Evolutionary conservation across 2,113 vertebrate species (phyloP).

Genomic region (Plotosus lineatus): DNA sequence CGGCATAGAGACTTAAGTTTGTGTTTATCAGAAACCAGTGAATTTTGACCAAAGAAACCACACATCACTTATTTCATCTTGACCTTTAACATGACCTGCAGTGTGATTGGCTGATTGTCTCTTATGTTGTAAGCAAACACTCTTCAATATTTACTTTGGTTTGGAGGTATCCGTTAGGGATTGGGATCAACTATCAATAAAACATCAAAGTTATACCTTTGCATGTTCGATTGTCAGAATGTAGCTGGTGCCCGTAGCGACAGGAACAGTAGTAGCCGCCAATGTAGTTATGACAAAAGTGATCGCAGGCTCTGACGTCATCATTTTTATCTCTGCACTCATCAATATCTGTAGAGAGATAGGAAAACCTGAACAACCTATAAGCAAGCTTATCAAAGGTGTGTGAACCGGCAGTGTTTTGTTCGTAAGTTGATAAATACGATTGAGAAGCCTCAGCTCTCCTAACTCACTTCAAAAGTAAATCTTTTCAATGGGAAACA

Average conservation of each 20-base stretch:
- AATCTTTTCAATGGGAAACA: too few species aligned
- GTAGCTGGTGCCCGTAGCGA: conserved; percentile 90
- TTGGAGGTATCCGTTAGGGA: not conserved
- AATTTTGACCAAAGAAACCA: not conserved
- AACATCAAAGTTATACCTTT: conserved; percentile 74
- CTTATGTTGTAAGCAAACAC: too few species aligned
- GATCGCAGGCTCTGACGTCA: conserved; percentile 84
- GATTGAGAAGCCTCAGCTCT: too few species aligned
- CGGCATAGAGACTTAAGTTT: too few species aligned
- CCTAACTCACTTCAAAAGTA: too few species aligned
- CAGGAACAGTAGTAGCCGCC: conserved; percentile 97
- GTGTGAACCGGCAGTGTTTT: too few species aligned
- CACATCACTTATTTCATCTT: not conserved
- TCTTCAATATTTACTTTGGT: not conserved
- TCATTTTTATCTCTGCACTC: conserved; percentile 84
- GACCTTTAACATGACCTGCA: not conserved
- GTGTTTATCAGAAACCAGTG: too few species aligned
- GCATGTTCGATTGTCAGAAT: conserved; percentile 93
- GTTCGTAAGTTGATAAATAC: too few species aligned
- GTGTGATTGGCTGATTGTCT: not conserved
- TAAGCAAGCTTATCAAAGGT: too few species aligned
- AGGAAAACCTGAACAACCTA: not conserved
- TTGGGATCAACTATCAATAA: not conserved
- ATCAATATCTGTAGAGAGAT: conserved; percentile 80
- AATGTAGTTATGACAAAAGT: conserved; percentile 94